phyloP scores from a whole-genome alignment of 2,113 vertebrate genomes.

The Vulpes ferrilata region DNA sequence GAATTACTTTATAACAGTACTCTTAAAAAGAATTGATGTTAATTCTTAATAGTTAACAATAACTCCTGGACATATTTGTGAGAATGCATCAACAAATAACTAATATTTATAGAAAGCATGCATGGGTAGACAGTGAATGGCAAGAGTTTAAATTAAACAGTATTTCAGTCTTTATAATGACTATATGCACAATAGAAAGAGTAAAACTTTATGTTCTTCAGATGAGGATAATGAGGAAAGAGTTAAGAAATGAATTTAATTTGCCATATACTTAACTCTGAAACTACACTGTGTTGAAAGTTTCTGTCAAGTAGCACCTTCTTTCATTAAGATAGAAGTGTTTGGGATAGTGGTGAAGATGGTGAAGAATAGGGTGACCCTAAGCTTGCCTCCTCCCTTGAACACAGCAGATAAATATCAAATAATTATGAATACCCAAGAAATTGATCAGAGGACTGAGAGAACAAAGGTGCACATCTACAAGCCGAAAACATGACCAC shows the following conservation, averaged over 20 bases:
- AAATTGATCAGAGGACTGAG: no score
- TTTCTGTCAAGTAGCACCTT: no score
- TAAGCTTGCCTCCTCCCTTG: no score
- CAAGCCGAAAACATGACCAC: no score
- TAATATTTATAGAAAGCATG: neutral
- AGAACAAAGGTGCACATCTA: no score
- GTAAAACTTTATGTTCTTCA: neutral
- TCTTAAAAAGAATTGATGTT: neutral
- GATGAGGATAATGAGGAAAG: neutral
- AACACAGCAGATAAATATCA: no score
- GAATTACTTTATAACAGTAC: neutral
- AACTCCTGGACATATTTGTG: neutral
- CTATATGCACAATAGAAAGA: neutral
- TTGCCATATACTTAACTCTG: no score
- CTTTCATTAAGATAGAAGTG: no score
- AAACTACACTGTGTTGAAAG: neutral
- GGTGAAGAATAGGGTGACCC: no score
- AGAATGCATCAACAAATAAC: neutral
- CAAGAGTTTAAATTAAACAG: neutral
- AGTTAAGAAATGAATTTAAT: neutral
- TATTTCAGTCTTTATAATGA: neutral
- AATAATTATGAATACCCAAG: no score
- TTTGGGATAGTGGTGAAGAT: no score
- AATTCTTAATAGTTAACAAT: neutral
- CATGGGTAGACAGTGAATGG: neutral